phyloP scores from a whole-genome alignment of 2,797 vertebrate species.

The Molothrus ater region DNA sequence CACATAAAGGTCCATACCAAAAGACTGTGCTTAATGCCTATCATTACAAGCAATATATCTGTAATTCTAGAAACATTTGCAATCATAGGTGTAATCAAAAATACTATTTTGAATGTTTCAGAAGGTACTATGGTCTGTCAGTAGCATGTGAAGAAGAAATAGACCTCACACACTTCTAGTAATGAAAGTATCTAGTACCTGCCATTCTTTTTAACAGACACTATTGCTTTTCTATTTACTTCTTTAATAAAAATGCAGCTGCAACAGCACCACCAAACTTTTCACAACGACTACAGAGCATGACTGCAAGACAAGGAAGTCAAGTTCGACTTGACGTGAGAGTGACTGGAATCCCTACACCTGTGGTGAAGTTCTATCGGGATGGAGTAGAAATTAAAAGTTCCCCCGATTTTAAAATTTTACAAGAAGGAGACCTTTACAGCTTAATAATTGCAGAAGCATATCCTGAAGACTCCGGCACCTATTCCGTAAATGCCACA shows the following conservation, averaged over 20 bases:
- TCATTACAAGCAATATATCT: neutral
- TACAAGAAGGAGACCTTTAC: conserved; percentile 94
- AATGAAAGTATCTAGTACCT: neutral
- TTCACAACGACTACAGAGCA: conserved; percentile 94
- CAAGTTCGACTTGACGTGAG: conserved; percentile 93
- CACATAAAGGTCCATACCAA: neutral
- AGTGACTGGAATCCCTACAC: conserved; percentile 96
- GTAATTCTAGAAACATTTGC: neutral
- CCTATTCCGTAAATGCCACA: conserved; percentile 93
- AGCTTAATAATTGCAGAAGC: conserved; percentile 96
- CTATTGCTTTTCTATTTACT: neutral
- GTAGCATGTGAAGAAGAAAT: neutral
- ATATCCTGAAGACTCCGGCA: conserved; percentile 96
- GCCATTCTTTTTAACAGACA: neutral
- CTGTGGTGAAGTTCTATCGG: conserved; percentile 96
- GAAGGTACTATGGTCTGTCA: neutral
- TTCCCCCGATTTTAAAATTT: conserved; percentile 96
- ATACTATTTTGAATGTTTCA: neutral
- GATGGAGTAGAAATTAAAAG: conserved; percentile 99
- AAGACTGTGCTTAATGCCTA: neutral
- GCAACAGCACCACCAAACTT: conserved; percentile 96
- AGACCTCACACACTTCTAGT: neutral
- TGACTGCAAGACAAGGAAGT: conserved; percentile 93
- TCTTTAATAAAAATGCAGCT: conserved; percentile 72
- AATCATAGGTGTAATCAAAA: neutral